phyloP scores from a whole-genome alignment of 2,113 vertebrate genomes.

The Hystrix cristata region DNA sequence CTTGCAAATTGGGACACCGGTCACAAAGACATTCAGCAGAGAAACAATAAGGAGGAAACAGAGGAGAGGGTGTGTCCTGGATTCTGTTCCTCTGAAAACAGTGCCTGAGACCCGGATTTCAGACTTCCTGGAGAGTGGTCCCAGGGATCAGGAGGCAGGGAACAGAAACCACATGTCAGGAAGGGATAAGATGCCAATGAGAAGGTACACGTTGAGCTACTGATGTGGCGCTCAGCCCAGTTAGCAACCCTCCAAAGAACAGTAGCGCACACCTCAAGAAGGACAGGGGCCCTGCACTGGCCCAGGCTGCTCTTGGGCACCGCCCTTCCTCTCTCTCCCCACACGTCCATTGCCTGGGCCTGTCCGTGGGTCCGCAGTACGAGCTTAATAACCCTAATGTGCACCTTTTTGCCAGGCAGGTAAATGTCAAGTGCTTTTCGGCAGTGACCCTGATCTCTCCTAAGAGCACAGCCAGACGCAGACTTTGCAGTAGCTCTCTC shows the following conservation, averaged over 20 bases:
- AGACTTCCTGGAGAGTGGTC: constrained; percentile 13
- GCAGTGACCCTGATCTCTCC: not conserved
- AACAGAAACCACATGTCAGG: not conserved
- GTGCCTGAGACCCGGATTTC: not conserved
- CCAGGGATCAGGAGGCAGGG: not conserved
- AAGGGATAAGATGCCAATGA: not conserved
- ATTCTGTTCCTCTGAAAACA: constrained; percentile 56
- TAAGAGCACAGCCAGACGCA: not conserved
- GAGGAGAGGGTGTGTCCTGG: constrained; percentile 18
- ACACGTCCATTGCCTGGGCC: not conserved
- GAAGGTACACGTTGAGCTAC: not conserved
- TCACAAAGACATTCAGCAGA: constrained; percentile 47
- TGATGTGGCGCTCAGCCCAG: not conserved
- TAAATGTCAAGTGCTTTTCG: not conserved
- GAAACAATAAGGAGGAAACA: constrained; percentile 70
- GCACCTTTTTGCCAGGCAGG: not conserved
- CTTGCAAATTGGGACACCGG: not conserved
- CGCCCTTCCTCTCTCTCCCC: not conserved
- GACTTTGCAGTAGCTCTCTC: not conserved
- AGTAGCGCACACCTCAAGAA: not conserved
- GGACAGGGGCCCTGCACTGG: not conserved
- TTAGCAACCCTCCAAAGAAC: not conserved
- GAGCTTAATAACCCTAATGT: not conserved
- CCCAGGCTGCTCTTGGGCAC: not conserved
- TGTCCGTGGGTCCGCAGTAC: not conserved